Base-by-base conservation (phyloP, 2,797 vertebrate species). In the Darevskia mixta region DNA sequence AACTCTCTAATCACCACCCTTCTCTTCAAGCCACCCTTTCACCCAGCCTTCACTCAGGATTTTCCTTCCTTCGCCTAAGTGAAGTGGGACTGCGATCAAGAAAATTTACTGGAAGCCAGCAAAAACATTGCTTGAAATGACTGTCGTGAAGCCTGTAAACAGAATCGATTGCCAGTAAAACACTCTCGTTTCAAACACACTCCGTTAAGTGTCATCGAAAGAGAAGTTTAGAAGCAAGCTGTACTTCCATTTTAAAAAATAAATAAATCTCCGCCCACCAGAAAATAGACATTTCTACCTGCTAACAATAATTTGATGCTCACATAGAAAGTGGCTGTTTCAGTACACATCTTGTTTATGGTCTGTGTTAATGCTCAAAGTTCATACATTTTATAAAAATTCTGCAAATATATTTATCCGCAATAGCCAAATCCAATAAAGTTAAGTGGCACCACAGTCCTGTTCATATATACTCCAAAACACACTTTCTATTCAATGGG, bases 41-140 rank as follows among this genome's bases (percentile, higher is more conserved):
- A 20, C 27, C 67, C 23, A 20, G 8, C n/a, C 43, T 3, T 49
- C 41, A 66, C 35, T 82, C 79, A 75, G 38, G 45, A n/a, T 73
- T 43, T 49, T 66, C 29, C 38, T 82, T 87, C 6, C 18, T 72
- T 87, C 13, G n/a, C 43, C 38, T 13, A 88, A 69, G 18, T 71
- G 73, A 27, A 38, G 43, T 71, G 43, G 32, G 32, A 69, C 55
- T 58, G 55, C 13, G n/a, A 17, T 27, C 61, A 82, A 75, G 35
- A 71, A 15, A 64, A 25, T 75, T 49, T 69, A 55, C n/a, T 35
- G 64, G 58, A 67, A 45, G 61, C 75, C 41, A 78, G 32, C 66
- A 35, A 45, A 87, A 77, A 78, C 20, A 8, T 83, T 69, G 61
- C 61, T 78, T 35, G 20, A 66, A 88, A 38, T 88, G 86, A n/a